phyloP scores from a whole-genome alignment of 1,140 invertebrate genomes.

The Hyles vespertilio region DNA sequence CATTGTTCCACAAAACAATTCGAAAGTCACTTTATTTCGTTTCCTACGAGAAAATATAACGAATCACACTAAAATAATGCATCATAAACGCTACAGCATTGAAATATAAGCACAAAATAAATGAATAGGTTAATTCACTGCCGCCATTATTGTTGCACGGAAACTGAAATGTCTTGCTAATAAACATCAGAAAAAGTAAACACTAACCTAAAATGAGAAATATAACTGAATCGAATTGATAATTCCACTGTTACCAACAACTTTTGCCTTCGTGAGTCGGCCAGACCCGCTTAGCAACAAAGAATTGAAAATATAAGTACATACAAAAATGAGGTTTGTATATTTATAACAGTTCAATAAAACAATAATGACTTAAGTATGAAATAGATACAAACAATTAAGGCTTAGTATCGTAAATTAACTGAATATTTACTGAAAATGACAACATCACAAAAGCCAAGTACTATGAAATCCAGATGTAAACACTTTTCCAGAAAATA shows the following conservation, averaged over 20 bases:
- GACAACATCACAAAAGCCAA: constrained; percentile 63
- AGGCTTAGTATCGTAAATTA: constrained; percentile 11
- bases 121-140: constrained; percentile 71
- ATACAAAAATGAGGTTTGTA: constrained; percentile 61
- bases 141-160: constrained; percentile 73
- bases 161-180: constrained; percentile 64
- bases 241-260: neutral
- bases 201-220: constrained; percentile 56
- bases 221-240: constrained; percentile 6
- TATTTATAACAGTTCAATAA: constrained; percentile 44
- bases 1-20: constrained; percentile 67
- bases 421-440: constrained; percentile 32
- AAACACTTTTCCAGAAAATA: constrained; percentile 71
- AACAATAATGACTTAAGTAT: constrained; percentile 32
- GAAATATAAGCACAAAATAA: constrained; percentile 48
- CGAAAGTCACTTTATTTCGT: constrained; percentile 58
- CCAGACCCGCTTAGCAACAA: constrained; percentile 53
- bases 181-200: constrained; percentile 74
- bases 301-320: constrained; percentile 56
- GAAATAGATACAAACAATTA: constrained; percentile 13
- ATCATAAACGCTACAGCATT: constrained; percentile 26
- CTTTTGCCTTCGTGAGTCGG: neutral
- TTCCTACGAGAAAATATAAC: constrained; percentile 64
- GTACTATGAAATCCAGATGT: constrained; percentile 71
- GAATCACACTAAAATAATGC: constrained; percentile 49